Evolutionary conservation across 53 echinoderm and acorn worm genomes (phyloP), one percentile per base, ranked within the genome.

Genomic region (Echinarachnius parma): DNA sequence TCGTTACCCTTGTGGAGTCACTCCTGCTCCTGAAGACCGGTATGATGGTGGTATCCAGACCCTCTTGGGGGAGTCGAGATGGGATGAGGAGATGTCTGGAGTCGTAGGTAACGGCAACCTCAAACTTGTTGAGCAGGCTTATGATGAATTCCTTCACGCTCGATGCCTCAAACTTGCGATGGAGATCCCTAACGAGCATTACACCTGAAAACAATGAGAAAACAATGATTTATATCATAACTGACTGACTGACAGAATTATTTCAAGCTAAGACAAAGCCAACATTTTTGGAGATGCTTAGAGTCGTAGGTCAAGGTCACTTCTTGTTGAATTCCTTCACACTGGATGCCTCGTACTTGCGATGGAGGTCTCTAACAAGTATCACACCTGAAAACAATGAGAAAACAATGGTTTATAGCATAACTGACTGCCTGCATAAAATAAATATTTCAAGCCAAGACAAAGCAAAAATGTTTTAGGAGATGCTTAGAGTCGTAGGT

Each of bases 341-440:
- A 22, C 84, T 91, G 15, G 96, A 90, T 60, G 87, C 84, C 50
- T 91, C 58, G 70, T 91, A 96, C 56, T 90, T 90, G 28, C 70
- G 87, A 42, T 96, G 81, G 21, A 96, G 71, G 36, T 96, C 96
- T 42, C 64, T 50, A 18, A 90, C 88, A 21, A 84, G 76, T 91
- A 96, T 96, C 16, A 96, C 88, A 72, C 96, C 96, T 96, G 58
- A n/a, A n/a, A n/a, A n/a, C n/a, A n/a, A n/a, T n/a, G n/a, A n/a
- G n/a, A n/a, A n/a, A n/a, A n/a, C n/a, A n/a, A n/a, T n/a, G n/a
- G n/a, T n/a, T n/a, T n/a, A n/a, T n/a, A n/a, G n/a, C n/a, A n/a
- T n/a, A n/a, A n/a, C n/a, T n/a, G n/a, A n/a, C n/a, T n/a, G n/a
- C n/a, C n/a, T n/a, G n/a, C n/a, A n/a, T n/a, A n/a, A n/a, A n/a